Percentiles rank a stretch among this genome's conserved stretches.
phyloP scores from a whole-genome alignment of 2,797 vertebrate species.

The Hypotaenidia okinawae region DNA sequence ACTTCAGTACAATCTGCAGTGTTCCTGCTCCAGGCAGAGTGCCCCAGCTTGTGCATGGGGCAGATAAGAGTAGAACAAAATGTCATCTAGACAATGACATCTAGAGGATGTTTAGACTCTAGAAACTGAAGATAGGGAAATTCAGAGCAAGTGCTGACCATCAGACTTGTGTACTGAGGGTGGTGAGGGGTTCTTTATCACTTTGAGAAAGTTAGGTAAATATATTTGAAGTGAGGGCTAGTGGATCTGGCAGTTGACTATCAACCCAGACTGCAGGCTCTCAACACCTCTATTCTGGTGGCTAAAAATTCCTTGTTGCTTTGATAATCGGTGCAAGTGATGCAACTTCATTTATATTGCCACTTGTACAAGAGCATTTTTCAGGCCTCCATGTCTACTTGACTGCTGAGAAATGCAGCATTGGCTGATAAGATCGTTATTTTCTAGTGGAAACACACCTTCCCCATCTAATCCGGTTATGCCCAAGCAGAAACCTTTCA shows the following conservation, averaged over 20 bases:
- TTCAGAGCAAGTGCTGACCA: neutral
- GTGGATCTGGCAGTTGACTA: conserved; percentile 13
- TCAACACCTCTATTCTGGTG: neutral
- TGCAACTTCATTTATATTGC: conserved; percentile 30
- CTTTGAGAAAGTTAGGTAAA: conserved; percentile 24
- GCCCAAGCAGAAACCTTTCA: conserved; percentile 31
- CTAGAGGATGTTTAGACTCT: neutral
- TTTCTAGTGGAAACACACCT: conserved; percentile 25
- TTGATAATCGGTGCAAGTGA: conserved; percentile 7
- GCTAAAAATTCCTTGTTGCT: conserved; percentile 38
- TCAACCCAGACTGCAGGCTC: conserved; percentile 1
- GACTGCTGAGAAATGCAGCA: conserved; percentile 21
- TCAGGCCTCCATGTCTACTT: neutral
- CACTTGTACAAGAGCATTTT: conserved; percentile 40
- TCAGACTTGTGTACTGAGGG: neutral
- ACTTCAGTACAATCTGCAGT: neutral
- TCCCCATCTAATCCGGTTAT: neutral
- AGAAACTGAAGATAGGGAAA: neutral
- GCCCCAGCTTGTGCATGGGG: neutral
- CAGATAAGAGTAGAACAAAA: neutral
- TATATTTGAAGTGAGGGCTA: conserved; percentile 7
- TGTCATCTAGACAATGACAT: neutral
- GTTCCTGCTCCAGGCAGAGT: neutral
- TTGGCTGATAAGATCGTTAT: conserved; percentile 27
- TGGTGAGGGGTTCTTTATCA: neutral